Evolutionary conservation across 2,888 invertebrate species (phyloP), one percentile per base, ranked within the genome.

Genomic region (Nephrotoma flavescens): DNA sequence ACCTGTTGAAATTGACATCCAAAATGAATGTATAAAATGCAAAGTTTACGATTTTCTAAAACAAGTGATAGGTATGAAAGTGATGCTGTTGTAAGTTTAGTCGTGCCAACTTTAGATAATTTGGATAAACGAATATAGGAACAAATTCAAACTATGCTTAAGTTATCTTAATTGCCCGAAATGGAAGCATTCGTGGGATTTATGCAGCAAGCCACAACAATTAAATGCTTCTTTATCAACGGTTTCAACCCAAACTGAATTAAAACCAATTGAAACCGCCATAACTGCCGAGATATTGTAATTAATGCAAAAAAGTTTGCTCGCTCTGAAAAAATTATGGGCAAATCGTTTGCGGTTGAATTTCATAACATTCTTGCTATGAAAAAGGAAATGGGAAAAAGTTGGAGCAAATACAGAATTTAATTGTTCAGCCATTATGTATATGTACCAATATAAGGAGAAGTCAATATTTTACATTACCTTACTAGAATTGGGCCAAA

Each of bases 381-480:
- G n/a, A n/a, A n/a, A n/a, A n/a, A n/a, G n/a, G n/a, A n/a, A n/a
- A n/a, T n/a, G n/a, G n/a, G n/a, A n/a, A n/a, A n/a, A n/a, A n/a
- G n/a, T n/a, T n/a, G n/a, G n/a, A n/a, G 92, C 93, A 87, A 91
- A 91, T 88, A 91, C 92, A 4, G 93, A 94, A 90, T 91, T 95
- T 90, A 91, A 94, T 86, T 92, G 94, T 86, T 92, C 93, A 45
- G 93, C 94, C 3, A 90, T 92, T 1, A 92, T 92, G 88, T n/a
- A n/a, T 93, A 93, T 87, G 92, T 92, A 15, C 92, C 93, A 15
- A 93, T 96, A 87, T 90, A n/a, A 92, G 86, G 96, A 0, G 96
- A 96, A 92, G 93, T 93, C 0, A 95, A 95, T 90, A 92, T 96
- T 86, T 92, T 95, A 45, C 92, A 96, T 87, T 95, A 94, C 89